Evolutionary conservation across 2,888 invertebrate species (phyloP).

Genomic region (Chelonus formosanus): DNA sequence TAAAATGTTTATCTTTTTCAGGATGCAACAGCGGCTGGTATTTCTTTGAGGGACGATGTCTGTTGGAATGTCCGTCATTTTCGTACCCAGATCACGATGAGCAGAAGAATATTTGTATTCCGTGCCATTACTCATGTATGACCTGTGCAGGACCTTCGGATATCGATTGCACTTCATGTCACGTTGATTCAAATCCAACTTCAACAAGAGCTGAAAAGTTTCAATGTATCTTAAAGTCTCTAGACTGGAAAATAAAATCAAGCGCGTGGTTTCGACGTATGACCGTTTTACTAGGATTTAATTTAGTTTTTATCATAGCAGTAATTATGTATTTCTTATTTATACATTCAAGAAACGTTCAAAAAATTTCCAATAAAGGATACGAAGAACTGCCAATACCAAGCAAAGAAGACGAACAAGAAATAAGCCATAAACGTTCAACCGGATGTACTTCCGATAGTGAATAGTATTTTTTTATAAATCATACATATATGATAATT

Average conservation of each 20-base stretch:
- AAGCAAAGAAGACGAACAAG: constrained; percentile 35
- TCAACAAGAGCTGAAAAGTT: constrained; percentile 38
- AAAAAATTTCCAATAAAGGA: constrained; percentile 30
- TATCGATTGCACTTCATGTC: constrained; percentile 75
- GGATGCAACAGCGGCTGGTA: constrained; percentile 73
- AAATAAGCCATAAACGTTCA: not conserved
- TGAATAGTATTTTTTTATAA: constrained; percentile 26
- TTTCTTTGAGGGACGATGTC: constrained; percentile 72
- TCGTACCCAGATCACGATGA: constrained; percentile 49
- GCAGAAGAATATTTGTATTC: constrained; percentile 68
- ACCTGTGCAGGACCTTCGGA: constrained; percentile 75
- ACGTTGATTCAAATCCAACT: constrained; percentile 71
- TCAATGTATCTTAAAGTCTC: constrained; percentile 50
- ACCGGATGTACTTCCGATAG: constrained; percentile 31
- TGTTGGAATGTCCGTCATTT: constrained; percentile 68
- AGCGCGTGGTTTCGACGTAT: constrained; percentile 55
- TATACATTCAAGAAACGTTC: constrained; percentile 36
- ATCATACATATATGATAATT: too few relatives aligned
- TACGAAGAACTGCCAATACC: constrained; percentile 49
- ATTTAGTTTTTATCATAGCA: constrained; percentile 41
- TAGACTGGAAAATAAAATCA: constrained; percentile 53
- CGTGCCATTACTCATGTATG: constrained; percentile 81
- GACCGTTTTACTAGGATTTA: constrained; percentile 49
- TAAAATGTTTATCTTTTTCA: constrained; percentile 67
- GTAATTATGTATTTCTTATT: constrained; percentile 43